Conservation (phyloP, 2,888 invertebrate species). For the Euzetes globulus region DNA sequence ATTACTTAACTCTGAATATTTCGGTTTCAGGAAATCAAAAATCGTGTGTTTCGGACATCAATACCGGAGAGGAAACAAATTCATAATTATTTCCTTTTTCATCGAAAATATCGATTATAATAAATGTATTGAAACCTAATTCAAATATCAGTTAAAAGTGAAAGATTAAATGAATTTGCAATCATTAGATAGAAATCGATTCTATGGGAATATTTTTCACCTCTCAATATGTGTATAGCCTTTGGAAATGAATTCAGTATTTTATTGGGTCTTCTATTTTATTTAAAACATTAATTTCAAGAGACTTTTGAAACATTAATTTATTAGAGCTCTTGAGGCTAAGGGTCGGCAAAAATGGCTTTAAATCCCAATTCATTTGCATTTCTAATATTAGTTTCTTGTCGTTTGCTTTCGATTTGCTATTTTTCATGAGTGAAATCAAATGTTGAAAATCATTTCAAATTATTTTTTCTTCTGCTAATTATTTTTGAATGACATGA, state of each 20-base stretch:
- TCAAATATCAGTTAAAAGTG: not conserved
- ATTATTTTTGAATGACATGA: not conserved
- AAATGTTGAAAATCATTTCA: too few relatives aligned
- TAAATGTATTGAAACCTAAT: not conserved
- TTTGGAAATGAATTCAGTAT: not conserved
- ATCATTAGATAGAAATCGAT: not conserved
- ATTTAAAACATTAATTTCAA: not conserved
- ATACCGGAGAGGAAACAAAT: too few relatives aligned
- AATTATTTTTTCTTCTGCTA: not conserved
- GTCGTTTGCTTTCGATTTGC: not conserved
- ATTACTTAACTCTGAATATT: not conserved
- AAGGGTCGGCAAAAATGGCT: not conserved
- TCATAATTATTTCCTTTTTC: too few relatives aligned
- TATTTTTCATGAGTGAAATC: too few relatives aligned
- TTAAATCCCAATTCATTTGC: not conserved
- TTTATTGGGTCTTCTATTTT: not conserved
- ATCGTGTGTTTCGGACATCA: constrained; percentile 12
- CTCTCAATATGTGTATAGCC: not conserved
- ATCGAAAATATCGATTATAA: not conserved
- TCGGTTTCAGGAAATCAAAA: constrained; percentile 9
- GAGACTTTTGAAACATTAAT: not conserved
- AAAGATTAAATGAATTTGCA: not conserved
- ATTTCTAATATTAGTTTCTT: not conserved
- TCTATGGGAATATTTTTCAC: not conserved
- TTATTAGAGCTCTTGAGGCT: not conserved